phyloP scores from a whole-genome alignment of 2,113 vertebrate genomes.

The Tragelaphus imberbis region DNA sequence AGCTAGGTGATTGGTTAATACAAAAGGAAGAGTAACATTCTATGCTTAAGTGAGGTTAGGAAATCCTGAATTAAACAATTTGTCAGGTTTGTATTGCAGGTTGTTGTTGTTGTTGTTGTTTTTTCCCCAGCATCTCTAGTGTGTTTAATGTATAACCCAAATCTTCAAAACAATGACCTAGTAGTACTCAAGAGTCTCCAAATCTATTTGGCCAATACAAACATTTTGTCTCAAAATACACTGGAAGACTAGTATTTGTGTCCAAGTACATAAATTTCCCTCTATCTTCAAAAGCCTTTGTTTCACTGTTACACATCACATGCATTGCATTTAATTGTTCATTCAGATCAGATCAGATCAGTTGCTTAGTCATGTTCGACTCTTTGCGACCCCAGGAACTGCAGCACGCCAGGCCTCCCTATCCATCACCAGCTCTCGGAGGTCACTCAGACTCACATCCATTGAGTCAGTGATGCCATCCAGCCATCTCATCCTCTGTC shows the following conservation, averaged over 20 bases:
- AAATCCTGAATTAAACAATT: not conserved
- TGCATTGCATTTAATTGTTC: not conserved
- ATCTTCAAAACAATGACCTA: not conserved
- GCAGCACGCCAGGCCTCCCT: too few species aligned
- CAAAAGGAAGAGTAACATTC: not conserved
- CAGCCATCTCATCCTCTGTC: too few species aligned
- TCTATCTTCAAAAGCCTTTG: not conserved
- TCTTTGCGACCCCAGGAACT: too few species aligned
- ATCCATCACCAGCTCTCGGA: too few species aligned
- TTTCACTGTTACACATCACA: not conserved
- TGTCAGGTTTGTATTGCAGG: not conserved
- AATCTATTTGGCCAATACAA: not conserved
- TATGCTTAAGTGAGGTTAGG: not conserved
- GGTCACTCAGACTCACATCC: too few species aligned
- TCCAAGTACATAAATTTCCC: not conserved
- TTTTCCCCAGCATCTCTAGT: not conserved
- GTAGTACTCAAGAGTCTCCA: not conserved
- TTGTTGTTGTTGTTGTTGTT: not conserved
- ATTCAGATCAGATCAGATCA: too few species aligned
- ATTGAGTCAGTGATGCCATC: too few species aligned
- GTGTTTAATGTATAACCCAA: not conserved
- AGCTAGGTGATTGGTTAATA: not conserved
- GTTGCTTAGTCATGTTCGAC: too few species aligned
- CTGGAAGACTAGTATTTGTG: not conserved
- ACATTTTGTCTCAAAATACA: not conserved